A percentile compares a stretch with the other conserved stretches of the same genome.
phyloP scores from a whole-genome alignment of 2,888 invertebrate genomes.

The Abscondita cerata region DNA sequence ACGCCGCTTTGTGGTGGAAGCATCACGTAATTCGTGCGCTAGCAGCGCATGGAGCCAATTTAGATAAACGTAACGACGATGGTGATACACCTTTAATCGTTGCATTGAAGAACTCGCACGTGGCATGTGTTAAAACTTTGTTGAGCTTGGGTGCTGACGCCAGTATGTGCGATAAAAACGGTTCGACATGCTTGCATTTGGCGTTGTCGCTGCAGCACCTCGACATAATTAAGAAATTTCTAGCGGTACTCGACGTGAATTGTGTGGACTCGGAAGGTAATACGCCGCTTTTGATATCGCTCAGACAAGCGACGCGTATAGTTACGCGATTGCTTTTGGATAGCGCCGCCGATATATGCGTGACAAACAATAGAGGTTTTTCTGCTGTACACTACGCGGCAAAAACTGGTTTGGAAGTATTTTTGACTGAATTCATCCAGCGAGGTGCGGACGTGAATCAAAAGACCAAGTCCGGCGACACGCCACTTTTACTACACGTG shows the following conservation, averaged over 20 bases:
- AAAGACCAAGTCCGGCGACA: background rate
- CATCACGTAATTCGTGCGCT: background rate
- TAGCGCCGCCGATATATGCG: background rate
- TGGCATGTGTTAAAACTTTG: background rate
- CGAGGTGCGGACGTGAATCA: background rate
- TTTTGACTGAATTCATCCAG: background rate
- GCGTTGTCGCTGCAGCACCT: background rate
- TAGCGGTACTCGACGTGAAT: background rate
- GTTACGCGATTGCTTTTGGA: background rate
- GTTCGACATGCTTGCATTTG: background rate
- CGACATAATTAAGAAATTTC: background rate
- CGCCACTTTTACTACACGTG: background rate
- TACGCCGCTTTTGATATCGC: constrained; percentile 5
- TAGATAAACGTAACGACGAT: background rate
- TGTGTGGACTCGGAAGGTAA: background rate
- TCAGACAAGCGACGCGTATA: background rate
- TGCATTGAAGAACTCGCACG: background rate
- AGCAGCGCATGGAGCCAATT: background rate
- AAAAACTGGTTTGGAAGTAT: background rate
- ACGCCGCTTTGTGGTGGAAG: background rate
- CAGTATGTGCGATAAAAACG: background rate
- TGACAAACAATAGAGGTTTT: background rate
- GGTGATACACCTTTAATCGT: background rate
- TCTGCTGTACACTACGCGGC: background rate
- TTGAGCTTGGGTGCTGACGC: background rate